Conservation (phyloP, 2,797 vertebrate species). For the Caiman crocodilus region DNA sequence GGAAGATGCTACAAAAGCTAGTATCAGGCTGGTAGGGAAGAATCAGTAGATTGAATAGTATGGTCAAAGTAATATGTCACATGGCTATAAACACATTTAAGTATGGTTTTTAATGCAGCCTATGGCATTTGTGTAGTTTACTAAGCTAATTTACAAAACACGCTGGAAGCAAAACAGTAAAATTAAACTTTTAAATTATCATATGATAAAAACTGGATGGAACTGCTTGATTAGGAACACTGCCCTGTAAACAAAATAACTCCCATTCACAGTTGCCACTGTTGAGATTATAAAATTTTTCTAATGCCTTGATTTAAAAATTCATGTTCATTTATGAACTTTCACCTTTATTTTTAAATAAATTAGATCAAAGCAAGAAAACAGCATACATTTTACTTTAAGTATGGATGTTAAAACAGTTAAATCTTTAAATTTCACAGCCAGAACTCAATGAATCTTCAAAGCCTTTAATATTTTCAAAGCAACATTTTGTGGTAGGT, state of each 20-base stretch:
- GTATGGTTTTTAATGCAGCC: not conserved
- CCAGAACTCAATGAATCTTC: conserved; percentile 58
- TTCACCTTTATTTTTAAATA: conserved; percentile 29
- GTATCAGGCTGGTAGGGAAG: not conserved
- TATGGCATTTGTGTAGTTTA: not conserved
- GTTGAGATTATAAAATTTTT: conserved; percentile 25
- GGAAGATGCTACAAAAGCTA: not conserved
- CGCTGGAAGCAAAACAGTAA: fast-evolving
- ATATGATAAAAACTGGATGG: not conserved
- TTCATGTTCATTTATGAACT: conserved; percentile 39
- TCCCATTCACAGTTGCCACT: conserved; percentile 27
- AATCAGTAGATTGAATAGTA: not conserved
- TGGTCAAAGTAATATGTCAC: not conserved
- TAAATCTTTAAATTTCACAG: conserved; percentile 64
- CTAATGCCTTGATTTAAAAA: conserved; percentile 48
- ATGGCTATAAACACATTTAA: not conserved
- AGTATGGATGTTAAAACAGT: conserved; percentile 54
- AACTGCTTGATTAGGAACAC: not conserved
- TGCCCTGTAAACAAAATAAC: not conserved
- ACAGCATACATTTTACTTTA: conserved; percentile 50
- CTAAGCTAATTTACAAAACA: not conserved
- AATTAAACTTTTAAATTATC: not conserved
- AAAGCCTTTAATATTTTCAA: conserved; percentile 57
- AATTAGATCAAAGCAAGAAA: conserved; percentile 47
- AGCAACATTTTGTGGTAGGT: conserved; percentile 53